Base-by-base conservation (phyloP, 2,797 vertebrate genomes). In the Rhyacichthys aspro region DNA sequence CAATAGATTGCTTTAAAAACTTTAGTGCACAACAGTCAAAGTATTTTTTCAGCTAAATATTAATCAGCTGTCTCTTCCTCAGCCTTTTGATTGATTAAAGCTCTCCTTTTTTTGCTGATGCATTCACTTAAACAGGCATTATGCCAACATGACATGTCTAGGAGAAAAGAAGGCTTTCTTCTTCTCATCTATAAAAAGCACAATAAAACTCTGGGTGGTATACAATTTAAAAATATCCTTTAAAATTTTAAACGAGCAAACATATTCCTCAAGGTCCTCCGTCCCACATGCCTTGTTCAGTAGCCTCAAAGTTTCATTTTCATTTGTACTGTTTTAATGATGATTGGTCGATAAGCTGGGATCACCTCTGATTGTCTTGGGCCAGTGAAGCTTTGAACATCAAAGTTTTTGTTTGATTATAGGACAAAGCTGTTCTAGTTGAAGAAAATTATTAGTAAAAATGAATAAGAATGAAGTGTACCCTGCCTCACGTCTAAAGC, bases 1-100 rank as follows among this genome's bases (percentile, higher is more conserved):
- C 52, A 32, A 47, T 66, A 60, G 50, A 53, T 70, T 55, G 17
- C 46, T 70, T 32, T 16, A 16, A 55, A 19, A 43, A 55, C 43
- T n/a, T n/a, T n/a, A n/a, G n/a, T n/a, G n/a, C n/a, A n/a, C n/a
- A n/a, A n/a, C n/a, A n/a, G n/a, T n/a, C n/a, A n/a, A 3, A 67
- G 43, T 9, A 28, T 68, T 62, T 34, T 49, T 15, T 52, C 23
- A 50, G 62, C 54, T 8, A 12, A 72, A 76, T 78, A 76, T 62
- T 67, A 79, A 74, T 83, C 73, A 65, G 60, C 50, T 70, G 67
- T 74, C 54, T 70, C 64, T 66, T 36, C 48, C 33, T 55, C 34
- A 7, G 67, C 46, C 46, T 57, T 47, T 15, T 67, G 79, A 78
- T 60, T 73, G 66, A 86, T 85, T 73, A 59, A 59, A 63, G 45